These are phyloP conservation scores for Phorcus lineatus DNA, from an alignment of 2,888 invertebrate genomes.

Conservation along the genomic window DNA sequence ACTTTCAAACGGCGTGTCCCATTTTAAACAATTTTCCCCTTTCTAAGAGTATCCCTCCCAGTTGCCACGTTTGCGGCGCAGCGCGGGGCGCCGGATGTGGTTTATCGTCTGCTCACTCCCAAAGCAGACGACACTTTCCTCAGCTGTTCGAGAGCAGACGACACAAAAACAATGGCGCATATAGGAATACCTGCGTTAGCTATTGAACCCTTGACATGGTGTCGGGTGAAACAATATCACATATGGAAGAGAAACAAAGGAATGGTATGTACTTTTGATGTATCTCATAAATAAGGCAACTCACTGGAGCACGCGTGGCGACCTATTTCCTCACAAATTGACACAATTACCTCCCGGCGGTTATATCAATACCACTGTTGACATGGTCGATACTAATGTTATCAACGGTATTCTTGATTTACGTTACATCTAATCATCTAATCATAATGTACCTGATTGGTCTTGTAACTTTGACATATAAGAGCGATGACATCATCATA, in stretches of 20 bases:
- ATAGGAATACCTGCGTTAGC: conserved; percentile 21
- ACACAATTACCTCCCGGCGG: not conserved
- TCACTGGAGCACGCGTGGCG: not conserved
- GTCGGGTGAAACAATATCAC: not conserved
- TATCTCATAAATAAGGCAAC: not conserved
- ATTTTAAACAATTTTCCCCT: not conserved
- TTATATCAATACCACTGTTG: not conserved
- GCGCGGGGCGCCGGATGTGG: not conserved
- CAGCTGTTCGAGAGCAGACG: conserved; percentile 2
- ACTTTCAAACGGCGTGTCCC: not conserved
- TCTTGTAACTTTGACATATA: not conserved
- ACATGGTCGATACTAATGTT: not conserved
- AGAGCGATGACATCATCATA: not conserved
- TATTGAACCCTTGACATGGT: conserved; percentile 16
- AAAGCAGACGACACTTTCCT: not conserved
- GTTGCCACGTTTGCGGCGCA: not conserved
- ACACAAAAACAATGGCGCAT: conserved; percentile 18
- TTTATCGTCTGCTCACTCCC: not conserved
- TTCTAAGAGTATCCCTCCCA: not conserved
- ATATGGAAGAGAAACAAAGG: not conserved
- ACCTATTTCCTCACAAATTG: not conserved
- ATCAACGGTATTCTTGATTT: too few relatives aligned
- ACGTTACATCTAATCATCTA: too few relatives aligned
- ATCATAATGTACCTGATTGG: not conserved
- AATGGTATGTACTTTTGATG: not conserved